Evolutionary conservation across 1,140 invertebrate species (phyloP).

Genomic region (Drosophila ercepeae): DNA sequence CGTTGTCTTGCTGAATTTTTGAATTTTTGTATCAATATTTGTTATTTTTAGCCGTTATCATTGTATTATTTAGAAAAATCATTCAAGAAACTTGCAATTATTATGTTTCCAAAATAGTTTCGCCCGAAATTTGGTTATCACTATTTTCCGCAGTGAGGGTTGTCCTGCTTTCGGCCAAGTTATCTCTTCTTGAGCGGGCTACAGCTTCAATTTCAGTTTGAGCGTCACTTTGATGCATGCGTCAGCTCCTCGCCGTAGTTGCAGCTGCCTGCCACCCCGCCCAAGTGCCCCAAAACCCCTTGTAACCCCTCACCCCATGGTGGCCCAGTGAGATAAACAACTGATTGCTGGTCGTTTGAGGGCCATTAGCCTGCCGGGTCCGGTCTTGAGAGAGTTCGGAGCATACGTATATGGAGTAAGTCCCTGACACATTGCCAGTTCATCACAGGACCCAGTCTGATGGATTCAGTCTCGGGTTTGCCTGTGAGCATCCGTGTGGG

Average conservation of each 20-base stretch:
- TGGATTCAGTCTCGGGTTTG: constrained; percentile 71
- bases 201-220: constrained; percentile 73
- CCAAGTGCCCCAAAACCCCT: neutral
- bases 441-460: constrained; percentile 70
- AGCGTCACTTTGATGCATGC: constrained; percentile 79
- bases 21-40: too few relatives aligned
- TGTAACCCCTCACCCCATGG: constrained; percentile 2
- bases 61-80: too few relatives aligned
- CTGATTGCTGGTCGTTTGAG: constrained; percentile 76
- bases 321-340: constrained; percentile 64
- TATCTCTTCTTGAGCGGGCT: constrained; percentile 47
- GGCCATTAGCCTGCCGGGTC: constrained; percentile 61
- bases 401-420: constrained; percentile 23
- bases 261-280: constrained; percentile 25
- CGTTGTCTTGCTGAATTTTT: neutral
- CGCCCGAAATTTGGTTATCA: too few relatives aligned
- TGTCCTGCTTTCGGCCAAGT: constrained; percentile 42
- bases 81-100: too few relatives aligned
- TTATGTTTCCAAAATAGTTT: too few relatives aligned
- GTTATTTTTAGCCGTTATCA: too few relatives aligned
- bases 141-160: constrained; percentile 2
- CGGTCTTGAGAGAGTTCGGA: constrained; percentile 15
- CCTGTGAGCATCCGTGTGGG: constrained; percentile 4
- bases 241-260: constrained; percentile 35
- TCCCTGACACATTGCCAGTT: constrained; percentile 76